Evolutionary conservation across 2,113 vertebrate species (phyloP), one percentile per base, ranked within the genome.

Genomic region (Onychostruthus taczanowskii): DNA sequence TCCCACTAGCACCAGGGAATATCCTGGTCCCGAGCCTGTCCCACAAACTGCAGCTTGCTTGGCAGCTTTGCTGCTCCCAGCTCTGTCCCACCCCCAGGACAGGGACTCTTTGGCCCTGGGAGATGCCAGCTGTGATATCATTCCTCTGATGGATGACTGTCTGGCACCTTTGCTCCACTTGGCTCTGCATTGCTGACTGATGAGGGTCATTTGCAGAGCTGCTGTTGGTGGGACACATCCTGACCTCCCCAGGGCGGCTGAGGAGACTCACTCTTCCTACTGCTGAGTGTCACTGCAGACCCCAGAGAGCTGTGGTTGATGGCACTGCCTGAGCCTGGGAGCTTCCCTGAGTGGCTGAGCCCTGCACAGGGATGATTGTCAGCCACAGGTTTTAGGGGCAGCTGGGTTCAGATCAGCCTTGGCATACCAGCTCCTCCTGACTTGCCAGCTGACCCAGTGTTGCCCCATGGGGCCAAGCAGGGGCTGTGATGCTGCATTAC

Each of bases 201-300:
- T 91, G 93, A 95, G 89, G 76, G 93, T 87, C 63, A 61, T 94
- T 95, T 96, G 68, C 76, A 89, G 68, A 83, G 62, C 72, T 85
- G 85, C 82, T 78, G 78, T 37, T 68, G 39, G 43, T 9, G 9
- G 70, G 41, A 88, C 62, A 52, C 53, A 33, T 75, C 70, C 61
- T 90, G 85, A 66, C 47, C 22, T 46, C 12, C 30, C 31, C 9
- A 2, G n/a, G 7, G 43, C 0, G 0, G 24, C 63, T 59, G 27
- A 10, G 14, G 30, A 46, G 56, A 26, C 47, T 87, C 1, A 0
- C 47, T 55, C 26, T 59, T 74, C 39, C 26, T 84, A 6, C 44
- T 55, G 27, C 21, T 6, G 1, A 26, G 5, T 3, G 11, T 82
- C 55, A 7, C 0, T 61, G 81, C 69, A 87, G 77, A 56, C 30